Base-by-base conservation (phyloP, 2,797 vertebrate species). In the Dipus sagitta region DNA sequence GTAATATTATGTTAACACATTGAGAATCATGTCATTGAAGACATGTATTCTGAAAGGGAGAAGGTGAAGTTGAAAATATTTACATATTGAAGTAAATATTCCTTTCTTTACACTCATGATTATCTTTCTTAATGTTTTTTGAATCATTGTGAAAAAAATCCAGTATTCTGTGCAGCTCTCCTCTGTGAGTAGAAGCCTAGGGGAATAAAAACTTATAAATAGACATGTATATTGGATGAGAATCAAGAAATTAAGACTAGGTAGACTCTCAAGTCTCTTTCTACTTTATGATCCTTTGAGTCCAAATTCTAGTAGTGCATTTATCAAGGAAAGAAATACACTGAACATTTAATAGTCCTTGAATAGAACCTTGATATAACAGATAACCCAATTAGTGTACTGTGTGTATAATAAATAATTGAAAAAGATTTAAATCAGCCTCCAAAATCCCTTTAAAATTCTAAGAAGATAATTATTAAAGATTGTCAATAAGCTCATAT, bases 41-140 rank as follows among this genome's bases (percentile, higher is more conserved):
- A 70, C 34, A 81, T 3, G n/a, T 52, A 79, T 65, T 90, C 68
- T 80, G 34, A 70, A 93, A 81, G 24, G 28, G 8, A n/a, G 15
- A 87, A 65, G 34, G 52, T 67, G 90, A 86, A 24, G 47, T 92
- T 86, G 86, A 92, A 90, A 93, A 4, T 54, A 91, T 93, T 93
- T 96, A 18, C 54, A 34, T 92, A 34, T 65, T 75, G 64, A 84
- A 77, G 34, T 75, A 91, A 88, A 76, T 54, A 87, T 76, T 89
- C 2, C 30, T 70, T 79, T 91, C 12, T 15, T 3, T 79, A 52
- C 42, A 65, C 13, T 95, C 30, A 47, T 4, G 47, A 12, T 83
- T 68, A 42, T 42, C 30, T 62, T 58, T 68, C 75, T 74, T 77
- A 32, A 5, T 52, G 42, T 90, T 47, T 38, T 81, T 60, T 75